Evolutionary conservation across 2,888 invertebrate genomes (phyloP).

Genomic region (Cabera pusaria): DNA sequence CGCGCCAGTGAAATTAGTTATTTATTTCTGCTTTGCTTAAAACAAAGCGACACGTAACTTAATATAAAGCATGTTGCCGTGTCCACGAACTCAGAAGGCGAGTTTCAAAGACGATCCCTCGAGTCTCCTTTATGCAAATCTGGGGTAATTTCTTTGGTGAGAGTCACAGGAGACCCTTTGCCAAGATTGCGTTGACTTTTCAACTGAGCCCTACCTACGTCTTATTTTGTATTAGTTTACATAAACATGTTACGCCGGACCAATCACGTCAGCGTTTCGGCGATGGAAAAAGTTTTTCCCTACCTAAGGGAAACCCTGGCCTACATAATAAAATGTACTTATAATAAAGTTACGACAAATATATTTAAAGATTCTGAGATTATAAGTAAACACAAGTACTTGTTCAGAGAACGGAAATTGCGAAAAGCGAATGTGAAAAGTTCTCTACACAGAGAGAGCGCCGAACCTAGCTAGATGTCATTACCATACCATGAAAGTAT

Average conservation of each 20-base stretch:
- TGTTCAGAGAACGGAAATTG: slow-evolving; percentile 51
- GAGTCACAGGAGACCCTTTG: slow-evolving; percentile 68
- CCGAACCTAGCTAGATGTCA: slow-evolving; percentile 40
- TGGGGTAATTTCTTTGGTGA: slow-evolving; percentile 75
- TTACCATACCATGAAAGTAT: slow-evolving; percentile 44
- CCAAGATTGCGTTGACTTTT: slow-evolving; percentile 70
- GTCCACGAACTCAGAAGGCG: slow-evolving; percentile 65
- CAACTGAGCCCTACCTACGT: slow-evolving; percentile 53
- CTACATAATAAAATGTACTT: slow-evolving; percentile 23
- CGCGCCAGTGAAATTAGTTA: slow-evolving; percentile 46
- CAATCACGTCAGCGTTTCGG: slow-evolving; percentile 33
- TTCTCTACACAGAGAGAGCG: slow-evolving; percentile 49
- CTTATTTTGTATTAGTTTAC: slow-evolving; percentile 53
- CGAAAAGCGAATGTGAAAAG: slow-evolving; percentile 62
- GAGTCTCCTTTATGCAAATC: slow-evolving; percentile 79
- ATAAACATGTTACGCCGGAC: slow-evolving; percentile 38
- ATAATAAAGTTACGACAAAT: slow-evolving; percentile 22
- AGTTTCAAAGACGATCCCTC: slow-evolving; percentile 73
- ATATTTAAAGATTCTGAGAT: slow-evolving; percentile 30
- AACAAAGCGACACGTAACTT: slow-evolving; percentile 64
- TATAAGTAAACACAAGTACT: slow-evolving; percentile 33
- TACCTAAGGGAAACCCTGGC: slow-evolving; percentile 12
- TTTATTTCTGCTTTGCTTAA: slow-evolving; percentile 48
- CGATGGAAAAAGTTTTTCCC: slow-evolving; percentile 21
- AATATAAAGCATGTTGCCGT: slow-evolving; percentile 71